phyloP scores from a whole-genome alignment of 2,113 vertebrate genomes.

The Nibea coibor region DNA sequence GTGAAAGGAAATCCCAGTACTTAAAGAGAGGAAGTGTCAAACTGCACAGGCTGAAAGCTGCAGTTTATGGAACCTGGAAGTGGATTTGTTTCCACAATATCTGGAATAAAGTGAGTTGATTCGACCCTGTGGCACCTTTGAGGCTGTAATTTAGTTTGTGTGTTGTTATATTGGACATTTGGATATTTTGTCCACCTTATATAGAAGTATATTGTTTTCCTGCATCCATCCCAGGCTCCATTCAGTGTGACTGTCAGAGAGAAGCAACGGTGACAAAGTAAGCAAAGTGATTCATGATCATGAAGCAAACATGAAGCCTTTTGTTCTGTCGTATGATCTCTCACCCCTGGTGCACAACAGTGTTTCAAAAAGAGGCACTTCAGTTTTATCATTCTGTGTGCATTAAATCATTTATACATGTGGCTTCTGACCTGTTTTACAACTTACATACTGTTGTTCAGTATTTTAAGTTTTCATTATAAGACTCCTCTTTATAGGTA shows the following conservation, averaged over 20 bases:
- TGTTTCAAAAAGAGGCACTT: no score
- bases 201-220: not conserved
- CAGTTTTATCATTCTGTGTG: no score
- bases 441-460: no score
- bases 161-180: not conserved
- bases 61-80: constrained; percentile 17
- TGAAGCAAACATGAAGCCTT: not conserved
- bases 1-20: not conserved
- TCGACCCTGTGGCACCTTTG: not conserved
- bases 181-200: not conserved
- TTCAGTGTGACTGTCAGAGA: constrained; percentile 11
- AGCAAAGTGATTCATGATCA: not conserved
- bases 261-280: not conserved
- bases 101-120: not conserved
- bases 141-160: not conserved
- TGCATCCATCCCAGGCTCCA: constrained; percentile 44
- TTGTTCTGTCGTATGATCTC: not conserved
- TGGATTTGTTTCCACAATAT: not conserved
- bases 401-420: no score
- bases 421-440: no score
- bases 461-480: no score
- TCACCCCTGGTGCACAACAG: no score
- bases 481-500: no score
- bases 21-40: not conserved
- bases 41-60: not conserved